Evolutionary conservation across 1,140 invertebrate genomes (phyloP).

Genomic region (Hypothenemus hampei): DNA sequence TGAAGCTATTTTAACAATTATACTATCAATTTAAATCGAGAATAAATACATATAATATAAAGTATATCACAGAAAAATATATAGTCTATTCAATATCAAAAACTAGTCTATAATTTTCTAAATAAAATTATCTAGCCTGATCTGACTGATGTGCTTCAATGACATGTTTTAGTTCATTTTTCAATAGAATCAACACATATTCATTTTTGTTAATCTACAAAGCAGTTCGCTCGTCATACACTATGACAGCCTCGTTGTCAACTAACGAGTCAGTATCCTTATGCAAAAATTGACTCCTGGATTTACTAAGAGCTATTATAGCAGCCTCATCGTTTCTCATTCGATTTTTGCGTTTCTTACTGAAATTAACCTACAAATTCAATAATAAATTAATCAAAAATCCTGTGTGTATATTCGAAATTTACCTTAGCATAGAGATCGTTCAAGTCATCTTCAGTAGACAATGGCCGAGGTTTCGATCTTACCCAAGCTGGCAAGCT

Average conservation of each 20-base stretch:
- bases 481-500: conserved; percentile 64
- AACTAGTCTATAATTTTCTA: too few relatives aligned
- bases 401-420: conserved; percentile 5
- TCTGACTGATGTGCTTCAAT: too few relatives aligned
- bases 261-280: conserved; percentile 55
- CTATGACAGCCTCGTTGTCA: conserved; percentile 66
- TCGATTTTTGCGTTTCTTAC: conserved; percentile 66
- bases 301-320: conserved; percentile 69
- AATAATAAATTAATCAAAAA: conserved; percentile 3
- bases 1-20: too few relatives aligned
- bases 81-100: too few relatives aligned
- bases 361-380: conserved; percentile 58
- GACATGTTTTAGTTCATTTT: too few relatives aligned
- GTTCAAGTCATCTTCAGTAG: conserved; percentile 63
- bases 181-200: too few relatives aligned
- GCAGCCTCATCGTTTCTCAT: conserved; percentile 71
- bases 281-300: conserved; percentile 59
- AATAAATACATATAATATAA: too few relatives aligned
- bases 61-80: too few relatives aligned
- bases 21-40: too few relatives aligned
- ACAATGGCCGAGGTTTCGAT: conserved; percentile 57
- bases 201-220: conserved; percentile 51
- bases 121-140: too few relatives aligned
- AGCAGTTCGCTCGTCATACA: conserved; percentile 68
- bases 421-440: conserved; percentile 66